Percentiles rank a stretch among this genome's conserved stretches.
phyloP scores from a whole-genome alignment of 2,113 vertebrate species.

The Corythaixoides concolor region DNA sequence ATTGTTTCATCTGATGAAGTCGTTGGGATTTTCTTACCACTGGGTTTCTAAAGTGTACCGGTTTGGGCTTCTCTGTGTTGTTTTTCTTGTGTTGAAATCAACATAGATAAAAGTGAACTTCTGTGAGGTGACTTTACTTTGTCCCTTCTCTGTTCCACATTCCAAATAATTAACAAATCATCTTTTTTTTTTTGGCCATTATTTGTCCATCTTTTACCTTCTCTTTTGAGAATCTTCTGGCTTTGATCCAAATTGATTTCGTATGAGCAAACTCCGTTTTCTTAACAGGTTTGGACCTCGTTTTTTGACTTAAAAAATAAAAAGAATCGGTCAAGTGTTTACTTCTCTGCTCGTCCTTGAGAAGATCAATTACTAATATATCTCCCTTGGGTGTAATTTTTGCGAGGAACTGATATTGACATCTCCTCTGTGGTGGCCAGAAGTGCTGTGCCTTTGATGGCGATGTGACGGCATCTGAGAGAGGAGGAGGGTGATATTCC shows the following conservation, averaged over 20 bases:
- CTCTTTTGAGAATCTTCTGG: not conserved
- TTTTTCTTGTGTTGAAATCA: not conserved
- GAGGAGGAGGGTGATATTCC: not conserved
- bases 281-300: not conserved
- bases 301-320: not conserved
- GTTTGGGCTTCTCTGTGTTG: not conserved
- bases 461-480: fast-evolving
- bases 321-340: not conserved
- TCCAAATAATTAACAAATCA: not conserved
- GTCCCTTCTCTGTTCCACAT: not conserved
- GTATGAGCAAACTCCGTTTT: not conserved
- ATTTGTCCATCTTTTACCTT: not conserved
- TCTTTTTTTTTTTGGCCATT: not conserved
- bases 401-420: not conserved
- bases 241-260: not conserved
- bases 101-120: not conserved
- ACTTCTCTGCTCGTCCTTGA: not conserved
- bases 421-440: not conserved
- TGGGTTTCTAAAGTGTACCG: not conserved
- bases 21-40: not conserved
- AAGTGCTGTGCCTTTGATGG: not conserved
- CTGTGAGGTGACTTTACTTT: not conserved
- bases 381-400: not conserved
- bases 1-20: not conserved
- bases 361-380: not conserved